Base-by-base conservation (phyloP, 2,888 invertebrate species). In the Spatulosminthurus flaviceps region DNA sequence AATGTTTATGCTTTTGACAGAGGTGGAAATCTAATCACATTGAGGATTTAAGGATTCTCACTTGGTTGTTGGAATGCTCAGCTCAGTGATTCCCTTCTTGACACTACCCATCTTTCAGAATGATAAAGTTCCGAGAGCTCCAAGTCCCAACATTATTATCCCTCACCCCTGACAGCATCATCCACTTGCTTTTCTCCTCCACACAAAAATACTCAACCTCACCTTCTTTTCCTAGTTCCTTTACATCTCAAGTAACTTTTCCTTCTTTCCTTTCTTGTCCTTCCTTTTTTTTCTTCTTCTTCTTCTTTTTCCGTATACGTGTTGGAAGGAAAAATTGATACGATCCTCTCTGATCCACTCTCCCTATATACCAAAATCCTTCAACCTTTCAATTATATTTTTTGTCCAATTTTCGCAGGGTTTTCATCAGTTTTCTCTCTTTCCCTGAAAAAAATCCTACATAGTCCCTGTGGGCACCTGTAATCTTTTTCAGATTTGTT, bases 71-170 rank as follows among this genome's bases (percentile, higher is more conserved):
- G 74, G 75, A 79, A 69, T 79, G 79, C 79, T 75, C 70, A 70
- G 75, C 60, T 64, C 71, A 71, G 64, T 61, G 24, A 79, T 79
- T 79, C 71, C 21, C 21, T 29, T 51, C 66, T 76, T 66, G 80
- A 80, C 80, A 77, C 71, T 22, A 80, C 51, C 77, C 80, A 80
- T 80, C 77, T 80, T 80, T 80, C 80, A 80, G 77, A 64, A 64
- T 64, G 64, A 64, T 64, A 64, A 64, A 64, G 22, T 69, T 72
- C 26, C 34, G 26, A 24, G 22, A n/a, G n/a, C 43, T 74, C 69
- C 51, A 29, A n/a, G 64, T 79, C 69, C 42, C 61, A 76, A 51
- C 24, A 41, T 26, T 70, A 76, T 77, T 71, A 76, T 71, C 72
- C 64, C 42, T 71, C 43, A 60, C 42, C 79, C 67, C 34, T 60